Evolutionary conservation across 1,140 invertebrate species (phyloP).

Genomic region (Scaptodrosophila lebanonensis): DNA sequence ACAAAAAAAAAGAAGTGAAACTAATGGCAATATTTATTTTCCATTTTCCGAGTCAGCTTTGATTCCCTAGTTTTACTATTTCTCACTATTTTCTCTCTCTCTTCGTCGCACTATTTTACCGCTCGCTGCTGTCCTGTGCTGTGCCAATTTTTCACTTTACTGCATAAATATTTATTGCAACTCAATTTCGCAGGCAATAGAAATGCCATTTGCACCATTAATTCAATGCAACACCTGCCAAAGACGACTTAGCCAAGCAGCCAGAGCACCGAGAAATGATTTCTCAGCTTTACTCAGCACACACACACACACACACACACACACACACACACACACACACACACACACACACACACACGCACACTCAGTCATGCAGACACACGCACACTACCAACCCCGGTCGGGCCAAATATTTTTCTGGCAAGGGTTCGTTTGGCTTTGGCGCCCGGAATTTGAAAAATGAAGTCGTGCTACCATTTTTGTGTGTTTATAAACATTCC

Average conservation of each 20-base stretch:
- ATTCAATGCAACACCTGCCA: constrained; percentile 73
- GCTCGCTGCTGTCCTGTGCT: constrained; percentile 46
- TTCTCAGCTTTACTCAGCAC: no score
- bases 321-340: not conserved
- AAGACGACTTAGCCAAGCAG: constrained; percentile 56
- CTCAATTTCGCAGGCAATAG: constrained; percentile 73
- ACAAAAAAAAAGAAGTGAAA: no score
- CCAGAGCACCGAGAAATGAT: no score
- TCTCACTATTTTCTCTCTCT: not conserved
- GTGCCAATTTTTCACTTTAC: constrained; percentile 72
- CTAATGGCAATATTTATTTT: constrained; percentile 73
- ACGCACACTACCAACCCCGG: not conserved
- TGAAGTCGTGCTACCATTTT: constrained; percentile 63
- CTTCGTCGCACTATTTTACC: constrained; percentile 2
- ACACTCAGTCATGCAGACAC: not conserved
- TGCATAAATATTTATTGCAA: constrained; percentile 75
- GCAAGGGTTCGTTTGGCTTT: constrained; percentile 15
- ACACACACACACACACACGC: not conserved
- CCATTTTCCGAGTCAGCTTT: constrained; percentile 41
- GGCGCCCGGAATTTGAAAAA: constrained; percentile 61
- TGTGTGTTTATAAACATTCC: constrained; percentile 71
- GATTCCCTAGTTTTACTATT: constrained; percentile 40
- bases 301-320: no score
- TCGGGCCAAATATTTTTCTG: constrained; percentile 15
- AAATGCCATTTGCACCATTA: constrained; percentile 74